These are phyloP conservation scores for Branchipolynoe longqiensis DNA, from an alignment of 2,888 invertebrate species.

Conservation along the genomic window DNA sequence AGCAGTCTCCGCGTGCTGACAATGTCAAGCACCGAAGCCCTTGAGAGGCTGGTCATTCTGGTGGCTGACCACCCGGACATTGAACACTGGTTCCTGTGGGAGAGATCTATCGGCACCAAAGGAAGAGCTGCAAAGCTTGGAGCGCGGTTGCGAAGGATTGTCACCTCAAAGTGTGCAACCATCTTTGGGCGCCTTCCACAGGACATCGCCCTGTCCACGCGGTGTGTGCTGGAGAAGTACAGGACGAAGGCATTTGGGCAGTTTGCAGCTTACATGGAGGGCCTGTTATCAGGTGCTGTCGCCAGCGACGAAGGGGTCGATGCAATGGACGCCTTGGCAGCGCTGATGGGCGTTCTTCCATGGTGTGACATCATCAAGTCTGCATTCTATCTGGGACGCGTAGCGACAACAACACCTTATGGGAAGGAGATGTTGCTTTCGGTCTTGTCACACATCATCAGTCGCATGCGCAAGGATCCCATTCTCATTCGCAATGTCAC, in stretches of 20 bases:
- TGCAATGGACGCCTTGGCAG: background rate
- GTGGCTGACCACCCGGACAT: constrained; percentile 14
- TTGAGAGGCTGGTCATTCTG: background rate
- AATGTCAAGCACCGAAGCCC: background rate
- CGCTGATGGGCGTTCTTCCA: background rate
- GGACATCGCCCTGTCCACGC: background rate
- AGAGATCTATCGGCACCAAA: background rate
- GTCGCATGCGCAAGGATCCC: background rate
- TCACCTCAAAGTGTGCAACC: background rate
- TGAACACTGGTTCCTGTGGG: constrained; percentile 26
- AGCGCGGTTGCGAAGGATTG: background rate
- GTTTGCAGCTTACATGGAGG: background rate
- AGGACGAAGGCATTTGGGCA: background rate
- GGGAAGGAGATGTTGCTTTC: background rate
- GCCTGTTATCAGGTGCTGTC: background rate
- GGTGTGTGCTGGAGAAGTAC: background rate
- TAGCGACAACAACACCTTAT: no score
- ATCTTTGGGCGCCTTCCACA: background rate
- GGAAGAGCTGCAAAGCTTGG: constrained; percentile 13
- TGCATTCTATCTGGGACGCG: background rate
- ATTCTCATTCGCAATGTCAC: background rate
- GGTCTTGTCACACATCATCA: background rate
- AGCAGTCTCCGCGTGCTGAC: background rate
- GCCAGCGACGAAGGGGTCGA: background rate
- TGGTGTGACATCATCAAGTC: constrained; percentile 16